Evolutionary conservation across 2,888 invertebrate species (phyloP), one percentile per base, ranked within the genome.

Genomic region (Parnassius smintheus): DNA sequence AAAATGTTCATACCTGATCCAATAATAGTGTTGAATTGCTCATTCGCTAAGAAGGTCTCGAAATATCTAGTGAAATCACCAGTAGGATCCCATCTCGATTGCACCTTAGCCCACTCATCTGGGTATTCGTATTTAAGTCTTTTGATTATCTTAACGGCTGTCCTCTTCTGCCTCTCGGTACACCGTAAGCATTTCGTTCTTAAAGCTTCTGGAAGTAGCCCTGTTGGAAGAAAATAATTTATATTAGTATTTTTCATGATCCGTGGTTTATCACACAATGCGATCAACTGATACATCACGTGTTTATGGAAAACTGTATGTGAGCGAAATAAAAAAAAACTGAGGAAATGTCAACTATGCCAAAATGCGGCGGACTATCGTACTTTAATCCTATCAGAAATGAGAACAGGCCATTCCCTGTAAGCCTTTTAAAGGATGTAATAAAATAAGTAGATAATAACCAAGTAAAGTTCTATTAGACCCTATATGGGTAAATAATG

Each of bases 161-260:
- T 93, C 60, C 82, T 84, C 81, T 94, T 95, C 81, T 95, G 95
- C 61, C 93, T 92, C 41, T 93, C 93, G 48, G 94, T 94, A 76
- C 95, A 95, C 57, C 94, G 91, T 13, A 88, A 78, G 80, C 95
- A 95, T 72, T 93, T 94, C 41, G 94, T 94, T 68, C 92, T 81
- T 59, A 96, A 77, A 1, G 95, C 95, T 83, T 96, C 95, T 8
- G 95, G 95, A 11, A 96, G 86, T 69, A 95, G 92, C 76, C 93
- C 96, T 96, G 86, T 18, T 53, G 22, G 69, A 72, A 68, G 44
- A 74, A 70, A 56, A 67, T 8, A 12, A 10, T 52, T n/a, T 56
- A 51, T 51, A 9, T 12, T 50, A 58, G 48, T 59, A 55, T 13
- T 52, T 18, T 50, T 8, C 13, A 10, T 18, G n/a, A n/a, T 50